Base-by-base conservation (phyloP, 30 jellyfish, hydroid and myxozoan genomes). In the Aurelia sp. region DNA sequence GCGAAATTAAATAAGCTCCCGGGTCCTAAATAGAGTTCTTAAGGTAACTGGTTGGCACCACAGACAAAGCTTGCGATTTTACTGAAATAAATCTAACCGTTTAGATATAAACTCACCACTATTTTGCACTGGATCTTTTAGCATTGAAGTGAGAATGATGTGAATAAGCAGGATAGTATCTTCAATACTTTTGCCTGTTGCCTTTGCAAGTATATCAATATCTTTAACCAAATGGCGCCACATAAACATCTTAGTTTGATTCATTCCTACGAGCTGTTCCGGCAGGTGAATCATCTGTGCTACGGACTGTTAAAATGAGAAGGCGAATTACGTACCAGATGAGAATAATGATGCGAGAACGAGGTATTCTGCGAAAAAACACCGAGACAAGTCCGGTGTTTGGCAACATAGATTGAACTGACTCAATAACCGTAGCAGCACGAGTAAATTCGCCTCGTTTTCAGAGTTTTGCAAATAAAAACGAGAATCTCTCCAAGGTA, bases 151-250 rank as follows among this genome's bases (percentile, higher is more conserved):
- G 58, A 89, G 60, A 30, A 89, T 68, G 67, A 79, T 21, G 59
- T 89, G 97, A 17, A 89, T 74, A 30, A 75, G 61, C 20, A 76
- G 33, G 37, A 47, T 17, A 0, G 92, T 66, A 33, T 81, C 97
- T 8, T 89, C 97, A 11, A 62, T 61, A 62, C 85, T 79, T 68
- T 76, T 73, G 16, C 86, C 92, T 30, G 82, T 50, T 30, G 83
- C 79, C 71, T 89, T 80, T 35, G 92, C 88, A 22, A 89, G 71
- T 11, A 57, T 33, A 0, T 76, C 41, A 40, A 89, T 35, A 22
- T 81, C 89, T 66, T 71, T 63, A 48, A 37, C 74, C 63, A 89
- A 37, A 58, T 89, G 97, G 9, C 74, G 67, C 92, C 74, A 62
- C 0, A 89, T 65, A 52, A 86, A 86, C 82, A 23, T 62, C 62